Conservation (phyloP, 2,888 invertebrate species). For the Smittia sp. region DNA sequence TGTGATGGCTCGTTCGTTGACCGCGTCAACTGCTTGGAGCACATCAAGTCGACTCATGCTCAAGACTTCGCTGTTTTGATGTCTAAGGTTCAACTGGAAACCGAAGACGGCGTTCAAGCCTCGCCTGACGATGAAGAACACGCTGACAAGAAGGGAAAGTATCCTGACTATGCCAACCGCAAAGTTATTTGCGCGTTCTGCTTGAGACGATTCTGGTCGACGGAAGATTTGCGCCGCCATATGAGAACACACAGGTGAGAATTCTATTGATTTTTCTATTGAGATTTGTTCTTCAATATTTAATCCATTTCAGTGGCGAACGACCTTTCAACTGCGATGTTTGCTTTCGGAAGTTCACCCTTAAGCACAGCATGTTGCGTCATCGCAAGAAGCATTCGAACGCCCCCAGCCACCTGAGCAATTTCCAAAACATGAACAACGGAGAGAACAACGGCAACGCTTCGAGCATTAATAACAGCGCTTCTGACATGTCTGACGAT, state of each 20-base stretch:
- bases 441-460: slow-evolving; percentile 14
- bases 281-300: background rate
- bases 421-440: slow-evolving; percentile 20
- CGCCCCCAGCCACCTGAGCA: background rate
- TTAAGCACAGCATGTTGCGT: slow-evolving; percentile 92
- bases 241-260: slow-evolving; percentile 74
- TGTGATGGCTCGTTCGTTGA: slow-evolving; percentile 85
- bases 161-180: slow-evolving; percentile 82
- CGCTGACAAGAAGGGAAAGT: slow-evolving; percentile 70
- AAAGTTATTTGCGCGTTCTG: slow-evolving; percentile 92
- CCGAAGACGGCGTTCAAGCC: slow-evolving; percentile 53
- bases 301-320: slow-evolving; percentile 64
- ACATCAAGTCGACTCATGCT: slow-evolving; percentile 72
- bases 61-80: slow-evolving; percentile 79
- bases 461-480: slow-evolving; percentile 46
- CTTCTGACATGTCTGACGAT: slow-evolving; percentile 53
- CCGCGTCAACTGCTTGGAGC: slow-evolving; percentile 75
- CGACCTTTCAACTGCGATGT: slow-evolving; percentile 89
- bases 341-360: slow-evolving; percentile 81
- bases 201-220: slow-evolving; percentile 90
- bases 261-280: background rate
- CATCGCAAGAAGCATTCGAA: slow-evolving; percentile 83
- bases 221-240: slow-evolving; percentile 87
- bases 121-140: slow-evolving; percentile 59
- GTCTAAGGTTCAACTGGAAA: slow-evolving; percentile 73